Conservation (phyloP, 2,888 invertebrate genomes). For the Lycophotia porphyrea region DNA sequence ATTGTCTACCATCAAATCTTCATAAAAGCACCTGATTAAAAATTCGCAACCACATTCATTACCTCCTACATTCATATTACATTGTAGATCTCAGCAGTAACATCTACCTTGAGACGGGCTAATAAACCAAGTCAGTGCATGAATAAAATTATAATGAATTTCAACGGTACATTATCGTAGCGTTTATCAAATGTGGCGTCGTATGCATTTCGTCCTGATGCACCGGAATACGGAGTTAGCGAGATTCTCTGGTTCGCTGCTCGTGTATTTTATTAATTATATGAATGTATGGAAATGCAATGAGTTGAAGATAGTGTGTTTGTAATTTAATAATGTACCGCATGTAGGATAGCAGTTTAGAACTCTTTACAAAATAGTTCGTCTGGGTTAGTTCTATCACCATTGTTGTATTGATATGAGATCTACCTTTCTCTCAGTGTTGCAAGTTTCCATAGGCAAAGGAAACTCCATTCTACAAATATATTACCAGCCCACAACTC, state of each 20-base stretch:
- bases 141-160: conserved; percentile 88
- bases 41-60: conserved; percentile 65
- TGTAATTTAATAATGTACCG: neutral
- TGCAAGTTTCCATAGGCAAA: neutral
- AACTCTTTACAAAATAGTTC: neutral
- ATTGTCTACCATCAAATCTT: conserved; percentile 2
- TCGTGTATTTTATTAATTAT: conserved; percentile 45
- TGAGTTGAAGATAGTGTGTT: neutral
- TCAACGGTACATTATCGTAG: conserved; percentile 77
- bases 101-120: conserved; percentile 66
- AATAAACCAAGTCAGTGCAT: conserved; percentile 78
- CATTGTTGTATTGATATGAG: too few relatives aligned
- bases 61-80: conserved; percentile 67
- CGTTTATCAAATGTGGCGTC: conserved; percentile 79
- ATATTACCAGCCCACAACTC: neutral
- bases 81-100: conserved; percentile 64
- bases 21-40: conserved; percentile 54
- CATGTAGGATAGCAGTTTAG: neutral
- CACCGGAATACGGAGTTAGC: conserved; percentile 62
- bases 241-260: conserved; percentile 54
- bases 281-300: conserved; percentile 23
- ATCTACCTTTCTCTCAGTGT: neutral
- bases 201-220: conserved; percentile 77
- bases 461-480: neutral
- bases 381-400: neutral